Evolutionary conservation across 1,140 invertebrate species (phyloP), one percentile per base, ranked within the genome.

Genomic region (Leptoteleia sp.): DNA sequence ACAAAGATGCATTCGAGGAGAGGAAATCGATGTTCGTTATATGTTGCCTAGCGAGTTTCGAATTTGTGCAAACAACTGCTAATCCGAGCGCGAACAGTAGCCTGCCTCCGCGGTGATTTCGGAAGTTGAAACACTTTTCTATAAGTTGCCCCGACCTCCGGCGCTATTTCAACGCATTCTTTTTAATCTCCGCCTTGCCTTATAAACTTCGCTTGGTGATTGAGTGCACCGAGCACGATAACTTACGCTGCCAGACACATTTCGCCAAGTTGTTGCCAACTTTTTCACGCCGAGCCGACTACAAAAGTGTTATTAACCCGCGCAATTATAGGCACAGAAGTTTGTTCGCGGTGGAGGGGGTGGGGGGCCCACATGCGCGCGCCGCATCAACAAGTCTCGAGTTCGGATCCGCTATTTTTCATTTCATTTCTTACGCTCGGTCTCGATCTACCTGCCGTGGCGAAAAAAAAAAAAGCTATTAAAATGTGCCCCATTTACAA

Each of bases 261-360:
- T 52, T 61, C 31, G 25, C 27, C 8, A 71, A 71, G 54, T 71
- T 50, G 54, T 33, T 50, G 12, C 54, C 1, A 61, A 61, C 67
- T 71, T 17, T 50, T 59, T 70, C 33, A 59, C 52, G 54, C 65
- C 59, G 15, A 70, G 50, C 64, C 35, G 47, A 43, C 31, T 61
- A 47, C 67, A 71, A 61, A 71, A 62, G 38, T 62, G 55, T n/a
- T 62, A 71, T 71, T 62, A 61, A 71, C 55, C 52, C 15, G 31
- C 22, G 31, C 64, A 70, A 62, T 61, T 62, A 71, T 19, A 12
- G 8, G 9, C 22, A 19, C 25, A 48, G 11, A 61, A 71, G 38
- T 61, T 54, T n/a, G n/a, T n/a, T n/a, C n/a, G n/a, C n/a, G n/a
- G n/a, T n/a, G n/a, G n/a, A n/a, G n/a, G n/a, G n/a, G n/a, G n/a